phyloP scores from a whole-genome alignment of 2,888 invertebrate species.

The Rhyacophila evoluta region DNA sequence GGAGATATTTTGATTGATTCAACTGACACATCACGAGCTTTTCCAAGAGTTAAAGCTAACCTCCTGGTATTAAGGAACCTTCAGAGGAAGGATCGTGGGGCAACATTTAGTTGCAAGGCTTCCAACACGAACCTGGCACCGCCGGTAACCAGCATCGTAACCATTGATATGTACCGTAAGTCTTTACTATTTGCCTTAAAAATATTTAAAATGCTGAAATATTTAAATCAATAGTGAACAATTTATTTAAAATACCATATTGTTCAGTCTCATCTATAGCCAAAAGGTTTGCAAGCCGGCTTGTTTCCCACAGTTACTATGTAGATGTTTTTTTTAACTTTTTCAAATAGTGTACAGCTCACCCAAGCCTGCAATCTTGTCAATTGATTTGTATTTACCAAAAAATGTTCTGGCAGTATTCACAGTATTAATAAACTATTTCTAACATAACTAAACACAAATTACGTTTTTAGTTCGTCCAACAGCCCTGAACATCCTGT shows the following conservation, averaged over 20 bases:
- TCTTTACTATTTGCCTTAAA: no score
- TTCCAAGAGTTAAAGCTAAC: conserved; percentile 63
- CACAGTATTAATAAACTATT: neutral
- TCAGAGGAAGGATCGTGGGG: conserved; percentile 78
- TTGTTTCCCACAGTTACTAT: no score
- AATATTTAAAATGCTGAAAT: no score
- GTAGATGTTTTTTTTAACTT: no score
- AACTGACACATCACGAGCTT: conserved; percentile 67
- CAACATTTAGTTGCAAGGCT: conserved; percentile 82
- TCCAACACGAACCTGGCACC: conserved; percentile 80
- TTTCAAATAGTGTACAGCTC: no score
- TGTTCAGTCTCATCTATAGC: no score
- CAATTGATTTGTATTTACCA: no score
- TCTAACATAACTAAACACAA: neutral
- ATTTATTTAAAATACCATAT: no score
- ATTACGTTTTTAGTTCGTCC: conserved; percentile 50
- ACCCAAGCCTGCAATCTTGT: no score
- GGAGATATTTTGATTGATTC: conserved; percentile 75
- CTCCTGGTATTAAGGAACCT: conserved; percentile 72
- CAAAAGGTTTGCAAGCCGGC: no score
- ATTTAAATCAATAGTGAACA: no score
- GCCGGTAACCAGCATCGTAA: conserved; percentile 77
- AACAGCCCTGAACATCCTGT: conserved; percentile 44
- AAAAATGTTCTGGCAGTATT: no score
- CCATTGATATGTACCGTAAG: conserved; percentile 83